These are phyloP conservation scores for Drosophila ogumai DNA, from an alignment of 1,140 invertebrate species.

Conservation along the genomic window DNA sequence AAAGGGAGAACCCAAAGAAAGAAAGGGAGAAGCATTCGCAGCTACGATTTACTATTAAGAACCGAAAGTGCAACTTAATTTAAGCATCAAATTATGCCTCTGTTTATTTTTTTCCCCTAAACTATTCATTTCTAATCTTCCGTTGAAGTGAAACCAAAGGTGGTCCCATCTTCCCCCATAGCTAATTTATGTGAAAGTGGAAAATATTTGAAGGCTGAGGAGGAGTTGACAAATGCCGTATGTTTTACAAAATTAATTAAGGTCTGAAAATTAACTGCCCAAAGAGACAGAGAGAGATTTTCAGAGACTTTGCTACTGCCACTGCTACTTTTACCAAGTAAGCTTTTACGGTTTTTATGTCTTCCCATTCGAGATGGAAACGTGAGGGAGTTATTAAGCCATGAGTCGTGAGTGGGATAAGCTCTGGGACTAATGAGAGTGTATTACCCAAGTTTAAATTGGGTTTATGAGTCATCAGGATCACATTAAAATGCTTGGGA, in stretches of 20 bases:
- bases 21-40: conserved; percentile 16
- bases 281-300: background rate
- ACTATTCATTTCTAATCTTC: background rate
- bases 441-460: conserved; percentile 17
- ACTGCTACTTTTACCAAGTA: conserved; percentile 10
- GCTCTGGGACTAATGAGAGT: conserved; percentile 3
- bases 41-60: background rate
- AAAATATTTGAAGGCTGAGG: conserved; percentile 42
- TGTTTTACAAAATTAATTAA: conserved; percentile 64
- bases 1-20: conserved; percentile 1
- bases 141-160: conserved; percentile 17
- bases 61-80: conserved; percentile 46
- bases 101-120: background rate
- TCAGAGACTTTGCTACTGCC: conserved; percentile 19
- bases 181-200: conserved; percentile 61
- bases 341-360: conserved; percentile 19
- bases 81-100: conserved; percentile 1
- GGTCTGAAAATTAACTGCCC: conserved; percentile 27
- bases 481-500: conserved; percentile 11
- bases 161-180: conserved; percentile 7
- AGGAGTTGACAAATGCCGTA: conserved; percentile 49
- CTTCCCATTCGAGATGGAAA: conserved; percentile 21
- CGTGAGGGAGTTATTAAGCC: conserved; percentile 38
- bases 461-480: conserved; percentile 28
- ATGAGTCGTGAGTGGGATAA: conserved; percentile 20